Evolutionary conservation across 2,888 invertebrate genomes (phyloP), one percentile per base, ranked within the genome.

Genomic region (Mayetiola destructor): DNA sequence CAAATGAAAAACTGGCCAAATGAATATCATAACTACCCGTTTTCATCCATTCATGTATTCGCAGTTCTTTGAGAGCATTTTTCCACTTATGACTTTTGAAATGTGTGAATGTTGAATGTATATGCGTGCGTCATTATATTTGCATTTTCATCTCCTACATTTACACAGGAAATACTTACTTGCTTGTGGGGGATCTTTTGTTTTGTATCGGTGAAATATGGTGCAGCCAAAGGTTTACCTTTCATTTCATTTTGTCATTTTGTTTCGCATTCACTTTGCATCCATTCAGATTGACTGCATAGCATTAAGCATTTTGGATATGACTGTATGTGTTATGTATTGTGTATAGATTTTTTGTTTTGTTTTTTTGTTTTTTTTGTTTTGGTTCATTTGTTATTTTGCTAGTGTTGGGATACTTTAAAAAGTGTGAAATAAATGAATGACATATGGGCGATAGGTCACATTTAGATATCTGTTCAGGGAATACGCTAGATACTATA

Each of bases 341-440:
- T n/a, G n/a, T n/a, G n/a, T n/a, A n/a, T n/a, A n/a, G n/a, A n/a
- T n/a, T n/a, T n/a, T n/a, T n/a, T n/a, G n/a, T n/a, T n/a, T n/a
- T n/a, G n/a, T n/a, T 5, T 36, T n/a, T 36, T 14, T n/a, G 8
- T 36, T 36, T 4, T 4, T 36, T 12, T 36, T n/a, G 36, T 36
- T 36, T 3, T 36, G 14, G 6, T 39, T 16, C 12, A 23, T 4
- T 21, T 12, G 5, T n/a, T 48, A 23, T 48, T 48, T 27, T 48
- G 48, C 48, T 48, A 6, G 48, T 48, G 23, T 48, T 23, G 27
- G 48, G 27, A 27, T n/a, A 48, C 48, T 48, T 48, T 48, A 27
- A 27, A 27, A 48, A 48, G 48, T 48, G 48, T 48, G 48, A 48
- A 48, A 48, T 48, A 48, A 48, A 48, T 48, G 27, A 48, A 48